These are phyloP conservation scores for Diadegma fenestrale DNA, from an alignment of 2,888 invertebrate genomes.

Conservation along the genomic window DNA sequence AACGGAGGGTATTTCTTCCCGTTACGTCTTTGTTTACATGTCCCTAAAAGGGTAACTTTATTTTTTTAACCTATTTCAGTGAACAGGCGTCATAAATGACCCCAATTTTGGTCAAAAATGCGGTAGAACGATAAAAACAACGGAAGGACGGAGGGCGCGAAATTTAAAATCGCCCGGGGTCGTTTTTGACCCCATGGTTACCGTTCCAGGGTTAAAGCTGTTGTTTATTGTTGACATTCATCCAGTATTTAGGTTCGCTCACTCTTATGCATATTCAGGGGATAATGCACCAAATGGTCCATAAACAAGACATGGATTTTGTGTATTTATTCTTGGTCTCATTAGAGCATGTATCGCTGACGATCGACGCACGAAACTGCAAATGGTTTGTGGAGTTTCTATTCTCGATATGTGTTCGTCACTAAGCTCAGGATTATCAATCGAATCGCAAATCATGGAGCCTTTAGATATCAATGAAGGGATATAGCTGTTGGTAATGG, in stretches of 20 bases:
- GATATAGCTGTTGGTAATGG: neutral
- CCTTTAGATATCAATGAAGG: neutral
- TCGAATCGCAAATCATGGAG: neutral
- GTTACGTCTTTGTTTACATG: neutral
- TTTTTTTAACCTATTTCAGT: too few species aligned
- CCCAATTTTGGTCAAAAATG: too few species aligned
- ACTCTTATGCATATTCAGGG: neutral
- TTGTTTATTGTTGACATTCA: neutral
- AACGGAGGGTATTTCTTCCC: neutral
- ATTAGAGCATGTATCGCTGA: neutral
- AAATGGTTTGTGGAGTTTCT: neutral
- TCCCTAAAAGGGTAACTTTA: too few species aligned
- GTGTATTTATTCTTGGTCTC: too few species aligned
- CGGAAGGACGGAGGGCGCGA: too few species aligned
- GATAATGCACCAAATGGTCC: neutral
- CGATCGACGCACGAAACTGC: neutral
- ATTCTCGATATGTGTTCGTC: neutral
- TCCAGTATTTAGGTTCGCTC: neutral
- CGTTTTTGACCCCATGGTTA: too few species aligned
- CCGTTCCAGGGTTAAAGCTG: too few species aligned
- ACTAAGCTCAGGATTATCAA: neutral
- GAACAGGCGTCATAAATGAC: too few species aligned
- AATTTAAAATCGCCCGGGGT: too few species aligned
- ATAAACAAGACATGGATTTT: too few species aligned
- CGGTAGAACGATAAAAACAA: too few species aligned